Percentiles rank a stretch among this genome's conserved stretches.
These are phyloP conservation scores for Gadus macrocephalus DNA, from an alignment of 2,113 vertebrate genomes.

Conservation along the genomic window DNA sequence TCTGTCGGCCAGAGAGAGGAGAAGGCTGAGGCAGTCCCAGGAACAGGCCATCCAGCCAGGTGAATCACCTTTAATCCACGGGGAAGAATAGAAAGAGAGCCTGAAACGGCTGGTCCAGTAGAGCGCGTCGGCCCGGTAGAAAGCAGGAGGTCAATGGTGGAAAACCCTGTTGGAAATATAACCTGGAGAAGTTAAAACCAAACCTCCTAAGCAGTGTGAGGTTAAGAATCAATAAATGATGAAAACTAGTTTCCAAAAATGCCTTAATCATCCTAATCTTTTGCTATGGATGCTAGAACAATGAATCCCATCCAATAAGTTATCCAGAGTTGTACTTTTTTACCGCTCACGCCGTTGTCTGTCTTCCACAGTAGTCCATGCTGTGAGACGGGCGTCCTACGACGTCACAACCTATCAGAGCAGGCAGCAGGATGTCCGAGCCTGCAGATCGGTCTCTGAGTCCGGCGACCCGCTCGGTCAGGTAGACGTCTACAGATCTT, in stretches of 20 bases:
- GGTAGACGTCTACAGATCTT: slow-evolving; percentile 23
- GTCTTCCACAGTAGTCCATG: slow-evolving; percentile 55
- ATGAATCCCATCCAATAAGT: neutral
- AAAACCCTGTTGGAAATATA: no score
- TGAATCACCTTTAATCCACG: slow-evolving; percentile 44
- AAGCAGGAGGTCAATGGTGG: no score
- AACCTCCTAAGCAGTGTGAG: no score
- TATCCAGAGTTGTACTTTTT: neutral
- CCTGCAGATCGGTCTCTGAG: slow-evolving; percentile 66
- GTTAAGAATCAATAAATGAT: no score
- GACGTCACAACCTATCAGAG: slow-evolving; percentile 54
- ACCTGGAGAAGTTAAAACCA: no score
- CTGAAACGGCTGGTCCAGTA: neutral
- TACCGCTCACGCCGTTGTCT: slow-evolving; percentile 7
- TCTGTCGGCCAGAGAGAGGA: slow-evolving; percentile 89
- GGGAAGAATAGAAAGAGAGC: neutral
- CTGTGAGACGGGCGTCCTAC: slow-evolving; percentile 67
- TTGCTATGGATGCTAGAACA: neutral
- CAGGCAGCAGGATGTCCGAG: slow-evolving; percentile 51
- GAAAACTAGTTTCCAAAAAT: no score
- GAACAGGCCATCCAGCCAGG: slow-evolving; percentile 75
- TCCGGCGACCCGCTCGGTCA: slow-evolving; percentile 42
- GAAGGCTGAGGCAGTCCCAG: slow-evolving; percentile 85
- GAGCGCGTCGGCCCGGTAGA: no score
- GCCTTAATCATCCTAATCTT: neutral